Conservation (phyloP, 1,140 invertebrate species). For the Camponotus floridanus region DNA sequence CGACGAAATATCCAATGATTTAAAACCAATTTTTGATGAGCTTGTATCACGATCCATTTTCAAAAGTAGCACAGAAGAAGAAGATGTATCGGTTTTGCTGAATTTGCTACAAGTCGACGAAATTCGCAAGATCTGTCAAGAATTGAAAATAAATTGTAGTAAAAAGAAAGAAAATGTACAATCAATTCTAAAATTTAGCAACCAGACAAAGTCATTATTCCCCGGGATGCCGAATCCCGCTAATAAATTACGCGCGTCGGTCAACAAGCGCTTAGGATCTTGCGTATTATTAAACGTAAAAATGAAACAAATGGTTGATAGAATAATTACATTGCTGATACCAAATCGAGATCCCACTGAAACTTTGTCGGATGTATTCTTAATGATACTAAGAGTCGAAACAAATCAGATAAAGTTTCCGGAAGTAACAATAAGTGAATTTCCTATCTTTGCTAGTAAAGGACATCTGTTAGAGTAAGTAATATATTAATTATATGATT, state of each 20-base stretch:
- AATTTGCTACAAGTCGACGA: constrained; percentile 77
- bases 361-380: constrained; percentile 75
- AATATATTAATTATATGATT: neutral
- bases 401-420: constrained; percentile 74
- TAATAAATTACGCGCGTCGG: constrained; percentile 61
- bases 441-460: constrained; percentile 80
- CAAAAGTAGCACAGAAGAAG: constrained; percentile 65
- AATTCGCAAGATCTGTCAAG: constrained; percentile 70
- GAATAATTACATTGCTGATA: constrained; percentile 78
- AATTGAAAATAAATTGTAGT: constrained; percentile 70
- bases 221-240: constrained; percentile 73
- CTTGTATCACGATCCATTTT: constrained; percentile 74
- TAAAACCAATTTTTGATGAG: constrained; percentile 70
- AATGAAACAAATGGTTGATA: constrained; percentile 76
- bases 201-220: constrained; percentile 72
- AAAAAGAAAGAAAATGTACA: constrained; percentile 74
- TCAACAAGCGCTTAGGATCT: constrained; percentile 64
- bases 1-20: constrained; percentile 67
- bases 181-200: constrained; percentile 71
- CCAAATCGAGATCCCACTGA: constrained; percentile 77
- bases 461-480: constrained; percentile 76
- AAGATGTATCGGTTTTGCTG: constrained; percentile 67
- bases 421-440: constrained; percentile 62
- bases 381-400: constrained; percentile 73
- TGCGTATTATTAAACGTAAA: constrained; percentile 73